phyloP scores from a whole-genome alignment of 2,113 vertebrate species.

The Channa maculata region DNA sequence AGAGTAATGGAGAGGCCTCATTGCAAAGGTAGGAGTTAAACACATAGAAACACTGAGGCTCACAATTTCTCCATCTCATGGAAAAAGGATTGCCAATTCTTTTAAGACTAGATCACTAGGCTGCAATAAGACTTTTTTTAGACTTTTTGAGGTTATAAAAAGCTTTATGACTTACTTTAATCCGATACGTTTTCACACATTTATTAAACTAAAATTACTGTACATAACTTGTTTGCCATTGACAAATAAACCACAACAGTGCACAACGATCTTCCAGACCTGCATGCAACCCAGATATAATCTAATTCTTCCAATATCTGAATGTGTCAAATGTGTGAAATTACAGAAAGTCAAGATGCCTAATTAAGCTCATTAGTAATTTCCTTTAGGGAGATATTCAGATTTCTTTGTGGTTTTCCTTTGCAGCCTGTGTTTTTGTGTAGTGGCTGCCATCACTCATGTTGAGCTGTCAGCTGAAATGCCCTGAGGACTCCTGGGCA shows the following conservation, averaged over 20 bases:
- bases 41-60: constrained; percentile 38
- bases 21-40: constrained; percentile 73
- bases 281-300: constrained; percentile 11
- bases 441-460: constrained; percentile 12
- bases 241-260: constrained; percentile 2
- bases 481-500: constrained; percentile 40
- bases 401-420: constrained; percentile 33
- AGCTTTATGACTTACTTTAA: neutral
- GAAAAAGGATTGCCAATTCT: constrained; percentile 4
- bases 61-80: constrained; percentile 21
- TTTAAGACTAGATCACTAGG: constrained; percentile 4
- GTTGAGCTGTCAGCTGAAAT: constrained; percentile 36
- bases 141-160: constrained; percentile 8
- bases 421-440: constrained; percentile 6
- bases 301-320: neutral
- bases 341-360: constrained; percentile 12
- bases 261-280: neutral
- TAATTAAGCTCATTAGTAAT: constrained; percentile 21
- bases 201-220: neutral
- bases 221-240: neutral
- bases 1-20: constrained; percentile 64
- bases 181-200: neutral
- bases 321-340: constrained; percentile 18
- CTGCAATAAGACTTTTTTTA: neutral
- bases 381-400: constrained; percentile 26